Conservation (phyloP, 2,888 invertebrate species). For the Deladenus siricidicola region DNA sequence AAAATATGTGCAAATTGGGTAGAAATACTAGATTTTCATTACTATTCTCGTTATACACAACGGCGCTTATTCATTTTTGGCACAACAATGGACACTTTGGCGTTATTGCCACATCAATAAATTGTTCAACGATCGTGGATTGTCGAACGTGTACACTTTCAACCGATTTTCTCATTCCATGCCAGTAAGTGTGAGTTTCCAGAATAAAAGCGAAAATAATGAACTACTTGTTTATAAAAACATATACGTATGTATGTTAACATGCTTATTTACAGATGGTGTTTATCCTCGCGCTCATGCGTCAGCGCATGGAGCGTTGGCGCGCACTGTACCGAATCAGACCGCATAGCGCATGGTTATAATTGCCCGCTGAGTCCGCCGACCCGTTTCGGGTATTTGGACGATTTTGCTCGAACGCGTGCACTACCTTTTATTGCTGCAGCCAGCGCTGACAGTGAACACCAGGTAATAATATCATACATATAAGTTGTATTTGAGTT, state of each 20-base stretch:
- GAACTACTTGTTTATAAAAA: too few relatives aligned
- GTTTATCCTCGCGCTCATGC: slow-evolving; percentile 1
- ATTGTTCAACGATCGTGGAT: slow-evolving; percentile 12
- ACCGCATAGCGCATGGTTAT: slow-evolving; percentile 1
- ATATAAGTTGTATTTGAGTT: background rate
- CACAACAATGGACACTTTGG: too few relatives aligned
- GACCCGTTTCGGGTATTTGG: slow-evolving; percentile 3
- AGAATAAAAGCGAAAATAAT: background rate
- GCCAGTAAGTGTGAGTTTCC: slow-evolving; percentile 14
- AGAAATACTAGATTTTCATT: too few relatives aligned
- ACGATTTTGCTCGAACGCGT: slow-evolving; percentile 19
- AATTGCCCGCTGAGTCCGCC: slow-evolving; percentile 12
- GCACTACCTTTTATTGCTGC: slow-evolving; percentile 24
- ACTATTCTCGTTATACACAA: too few relatives aligned
- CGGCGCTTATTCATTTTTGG: too few relatives aligned
- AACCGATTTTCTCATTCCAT: slow-evolving; percentile 20
- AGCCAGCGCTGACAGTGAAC: slow-evolving; percentile 12
- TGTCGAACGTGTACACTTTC: slow-evolving; percentile 15
- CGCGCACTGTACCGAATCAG: background rate
- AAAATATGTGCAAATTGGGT: too few relatives aligned
- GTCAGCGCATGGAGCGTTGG: slow-evolving; percentile 9
- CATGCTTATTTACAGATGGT: background rate
- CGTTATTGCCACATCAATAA: background rate
- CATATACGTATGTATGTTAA: too few relatives aligned
- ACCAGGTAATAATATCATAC: background rate